These are phyloP conservation scores for Proteles cristata DNA, from an alignment of 2,113 vertebrate species.

Conservation along the genomic window DNA sequence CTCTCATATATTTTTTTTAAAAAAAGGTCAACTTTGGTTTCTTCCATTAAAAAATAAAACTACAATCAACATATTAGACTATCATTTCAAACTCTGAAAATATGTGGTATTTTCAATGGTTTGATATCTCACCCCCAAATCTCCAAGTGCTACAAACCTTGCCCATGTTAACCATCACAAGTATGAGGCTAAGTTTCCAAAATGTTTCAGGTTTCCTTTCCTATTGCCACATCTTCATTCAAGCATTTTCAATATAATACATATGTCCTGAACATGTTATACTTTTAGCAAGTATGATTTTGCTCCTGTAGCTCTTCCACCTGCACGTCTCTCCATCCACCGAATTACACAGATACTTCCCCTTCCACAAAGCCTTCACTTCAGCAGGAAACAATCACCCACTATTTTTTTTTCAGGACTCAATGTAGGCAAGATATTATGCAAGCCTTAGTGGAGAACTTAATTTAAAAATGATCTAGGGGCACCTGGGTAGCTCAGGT, in stretches of 20 bases:
- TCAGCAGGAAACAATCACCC: constrained; percentile 21
- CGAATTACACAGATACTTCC: neutral
- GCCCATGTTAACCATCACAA: neutral
- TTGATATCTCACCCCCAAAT: neutral
- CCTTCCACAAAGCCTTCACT: neutral
- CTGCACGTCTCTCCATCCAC: neutral
- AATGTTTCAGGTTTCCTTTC: constrained; percentile 29
- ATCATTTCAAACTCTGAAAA: neutral
- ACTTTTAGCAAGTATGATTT: neutral
- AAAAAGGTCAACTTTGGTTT: constrained; percentile 6
- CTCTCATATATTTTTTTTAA: neutral
- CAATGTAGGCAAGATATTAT: neutral
- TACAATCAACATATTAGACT: neutral
- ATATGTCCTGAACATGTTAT: neutral
- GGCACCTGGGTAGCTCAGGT: too few species aligned
- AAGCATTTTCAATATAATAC: neutral
- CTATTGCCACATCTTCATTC: neutral
- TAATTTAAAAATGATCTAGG: neutral
- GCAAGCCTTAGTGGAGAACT: neutral
- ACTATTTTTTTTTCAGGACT: neutral
- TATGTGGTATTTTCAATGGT: neutral
- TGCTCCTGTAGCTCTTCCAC: neutral
- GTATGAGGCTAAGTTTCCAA: neutral
- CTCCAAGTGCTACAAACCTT: neutral
- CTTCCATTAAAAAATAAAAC: constrained; percentile 24